Conservation (phyloP, 2,888 invertebrate genomes). For the Tipula confusa region DNA sequence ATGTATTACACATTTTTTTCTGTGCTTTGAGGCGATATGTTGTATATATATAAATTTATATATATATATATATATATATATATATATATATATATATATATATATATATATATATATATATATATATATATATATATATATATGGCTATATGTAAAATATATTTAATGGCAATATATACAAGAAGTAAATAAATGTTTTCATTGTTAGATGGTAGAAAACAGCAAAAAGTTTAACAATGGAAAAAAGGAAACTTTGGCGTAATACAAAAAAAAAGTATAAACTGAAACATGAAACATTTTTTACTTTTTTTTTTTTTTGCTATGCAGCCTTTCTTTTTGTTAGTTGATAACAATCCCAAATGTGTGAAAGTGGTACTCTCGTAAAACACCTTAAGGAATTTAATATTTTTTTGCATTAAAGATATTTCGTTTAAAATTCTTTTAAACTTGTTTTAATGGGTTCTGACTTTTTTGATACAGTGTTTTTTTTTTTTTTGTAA, state of each 20-base stretch:
- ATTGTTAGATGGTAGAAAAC: not conserved
- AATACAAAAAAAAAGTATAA: not conserved
- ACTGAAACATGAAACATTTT: not conserved
- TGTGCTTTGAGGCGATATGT: not conserved
- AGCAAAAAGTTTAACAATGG: not conserved
- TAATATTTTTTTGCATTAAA: not conserved
- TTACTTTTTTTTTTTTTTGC: not conserved
- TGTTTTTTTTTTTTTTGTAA: not conserved
- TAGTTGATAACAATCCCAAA: not conserved
- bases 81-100: too few relatives aligned
- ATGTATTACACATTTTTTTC: not conserved
- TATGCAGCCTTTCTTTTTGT: not conserved
- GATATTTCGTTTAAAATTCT: not conserved
- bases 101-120: too few relatives aligned
- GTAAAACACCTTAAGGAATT: not conserved
- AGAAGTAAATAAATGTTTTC: conserved; percentile 25
- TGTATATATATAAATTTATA: too few relatives aligned
- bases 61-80: too few relatives aligned
- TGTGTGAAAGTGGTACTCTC: not conserved
- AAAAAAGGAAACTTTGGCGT: not conserved
- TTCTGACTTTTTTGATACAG: not conserved
- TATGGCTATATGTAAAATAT: not conserved
- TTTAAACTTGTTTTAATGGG: not conserved
- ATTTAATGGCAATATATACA: not conserved
- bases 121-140: too few relatives aligned